A percentile compares a stretch with the other conserved stretches of the same genome.
Evolutionary conservation across 1,140 invertebrate genomes (phyloP).

Genomic region (Drosophila kepulauana): DNA sequence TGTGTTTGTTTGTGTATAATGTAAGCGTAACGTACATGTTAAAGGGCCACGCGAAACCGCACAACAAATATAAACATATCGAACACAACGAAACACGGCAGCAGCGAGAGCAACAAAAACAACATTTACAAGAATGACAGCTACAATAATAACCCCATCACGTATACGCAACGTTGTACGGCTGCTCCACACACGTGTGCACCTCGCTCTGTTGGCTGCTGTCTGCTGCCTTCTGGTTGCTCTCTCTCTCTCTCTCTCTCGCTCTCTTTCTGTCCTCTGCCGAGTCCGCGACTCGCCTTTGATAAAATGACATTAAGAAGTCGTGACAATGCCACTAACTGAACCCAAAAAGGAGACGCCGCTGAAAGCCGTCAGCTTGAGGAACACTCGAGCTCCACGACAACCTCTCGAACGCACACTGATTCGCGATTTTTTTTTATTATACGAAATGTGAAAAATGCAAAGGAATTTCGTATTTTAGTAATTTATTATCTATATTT

Average conservation of each 20-base stretch:
- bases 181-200: conserved; percentile 70
- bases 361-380: conserved; percentile 70
- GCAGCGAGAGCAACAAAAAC: conserved; percentile 38
- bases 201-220: background rate
- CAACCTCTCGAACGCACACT: conserved; percentile 42
- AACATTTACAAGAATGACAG: conserved; percentile 52
- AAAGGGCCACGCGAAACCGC: conserved; percentile 68
- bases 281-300: conserved; percentile 73
- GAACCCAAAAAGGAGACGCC: conserved; percentile 70
- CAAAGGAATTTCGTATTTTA: no score
- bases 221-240: background rate
- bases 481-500: no score
- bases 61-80: conserved; percentile 84
- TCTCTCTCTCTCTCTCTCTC: background rate
- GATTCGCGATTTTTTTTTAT: background rate
- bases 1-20: conserved; percentile 57
- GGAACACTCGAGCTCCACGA: conserved; percentile 59
- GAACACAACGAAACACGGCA: conserved; percentile 67
- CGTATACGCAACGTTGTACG: conserved; percentile 77
- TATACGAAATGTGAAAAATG: no score
- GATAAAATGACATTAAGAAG: conserved; percentile 84
- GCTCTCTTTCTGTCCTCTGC: background rate
- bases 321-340: conserved; percentile 83
- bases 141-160: conserved; percentile 82
- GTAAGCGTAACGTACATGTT: conserved; percentile 61